Base-by-base conservation (phyloP, 2,888 invertebrate genomes). In the Junonia oenone region DNA sequence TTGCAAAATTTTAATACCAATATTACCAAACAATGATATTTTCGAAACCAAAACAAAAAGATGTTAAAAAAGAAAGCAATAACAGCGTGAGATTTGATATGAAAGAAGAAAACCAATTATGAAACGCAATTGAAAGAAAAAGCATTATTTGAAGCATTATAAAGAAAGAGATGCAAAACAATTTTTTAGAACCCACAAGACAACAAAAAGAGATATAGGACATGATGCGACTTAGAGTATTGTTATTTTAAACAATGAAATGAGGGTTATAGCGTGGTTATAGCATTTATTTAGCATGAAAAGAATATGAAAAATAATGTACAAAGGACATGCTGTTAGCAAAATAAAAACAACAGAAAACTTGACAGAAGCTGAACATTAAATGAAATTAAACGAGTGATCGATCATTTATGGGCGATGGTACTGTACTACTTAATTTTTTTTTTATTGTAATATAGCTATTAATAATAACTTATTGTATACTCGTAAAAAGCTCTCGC, bases 301-400 rank as follows among this genome's bases (percentile, higher is more conserved):
- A 9, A 1, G 17, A 38, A 9, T n/a, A 33, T 5, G n/a, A 5
- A 33, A 6, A 33, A 11, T 6, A 19, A 19, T 26, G 8, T 2
- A 43, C 43, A 43, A 13, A 43, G 38, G 1, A 6, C 26, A 43
- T 43, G 43, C 26, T 13, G 11, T 26, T 26, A 43, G 13, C 13
- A 43, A 43, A 37, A 37, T 37, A 8, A 37, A 37, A 37, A 15
- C 6, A 37, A 14, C 15, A n/a, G 22, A 43, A 43, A 43, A 40
- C n/a, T 22, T 26, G 26, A 13, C 6, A 3, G 2, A 33, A 45
- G 45, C 31, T 15, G 53, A 53, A 31, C 49, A 19, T 47, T 14
- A 51, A 43, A 49, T 55, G 51, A 49, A 26, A 51, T 14, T 14
- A 58, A 49, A 45, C 38, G 13, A 49, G n/a, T n/a, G n/a, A n/a